Evolutionary conservation across 1,140 invertebrate genomes (phyloP).

Genomic region (Eurosta solidaginis): DNA sequence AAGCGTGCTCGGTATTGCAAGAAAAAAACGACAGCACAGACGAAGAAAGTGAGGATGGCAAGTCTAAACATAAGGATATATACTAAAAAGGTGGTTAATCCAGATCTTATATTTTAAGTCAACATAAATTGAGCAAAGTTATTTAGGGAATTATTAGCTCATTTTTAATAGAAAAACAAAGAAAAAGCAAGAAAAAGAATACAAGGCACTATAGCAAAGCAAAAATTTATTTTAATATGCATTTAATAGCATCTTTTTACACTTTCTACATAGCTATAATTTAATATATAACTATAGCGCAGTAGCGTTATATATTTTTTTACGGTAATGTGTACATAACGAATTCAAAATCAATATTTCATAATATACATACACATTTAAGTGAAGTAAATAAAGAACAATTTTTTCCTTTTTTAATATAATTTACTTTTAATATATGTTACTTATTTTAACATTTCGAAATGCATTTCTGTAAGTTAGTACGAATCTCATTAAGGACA

Average conservation of each 20-base stretch:
- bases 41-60: neutral
- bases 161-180: too few species aligned
- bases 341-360: neutral
- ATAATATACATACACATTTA: too few species aligned
- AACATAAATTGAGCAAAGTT: neutral
- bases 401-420: too few species aligned
- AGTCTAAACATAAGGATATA: neutral
- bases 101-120: neutral
- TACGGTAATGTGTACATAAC: neutral
- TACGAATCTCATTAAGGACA: too few species aligned
- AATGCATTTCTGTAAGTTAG: too few species aligned
- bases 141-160: neutral
- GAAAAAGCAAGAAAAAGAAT: neutral
- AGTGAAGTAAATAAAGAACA: constrained; percentile 7
- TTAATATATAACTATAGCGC: constrained; percentile 9
- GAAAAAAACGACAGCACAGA: neutral
- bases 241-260: constrained; percentile 4
- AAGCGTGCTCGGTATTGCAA: constrained; percentile 43
- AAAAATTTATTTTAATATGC: constrained; percentile 5
- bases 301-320: constrained; percentile 2
- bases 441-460: too few species aligned
- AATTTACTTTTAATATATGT: too few species aligned
- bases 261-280: constrained; percentile 10
- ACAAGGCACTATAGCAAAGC: neutral
- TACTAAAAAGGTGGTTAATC: neutral